phyloP scores from a whole-genome alignment of 2,797 vertebrate genomes.

The Anabas testudineus region DNA sequence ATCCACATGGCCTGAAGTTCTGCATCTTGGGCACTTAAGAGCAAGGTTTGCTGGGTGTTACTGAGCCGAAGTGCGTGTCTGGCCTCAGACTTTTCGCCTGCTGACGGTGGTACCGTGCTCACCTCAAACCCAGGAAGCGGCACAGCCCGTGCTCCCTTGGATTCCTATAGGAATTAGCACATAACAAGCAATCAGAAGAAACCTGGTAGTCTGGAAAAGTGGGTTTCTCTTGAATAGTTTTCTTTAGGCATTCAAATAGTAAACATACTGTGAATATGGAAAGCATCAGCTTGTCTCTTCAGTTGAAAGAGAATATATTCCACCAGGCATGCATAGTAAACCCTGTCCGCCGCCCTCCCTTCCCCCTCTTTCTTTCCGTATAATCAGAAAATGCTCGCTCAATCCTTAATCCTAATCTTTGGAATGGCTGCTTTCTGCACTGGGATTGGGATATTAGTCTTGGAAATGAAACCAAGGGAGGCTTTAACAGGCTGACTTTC shows the following conservation, averaged over 20 bases:
- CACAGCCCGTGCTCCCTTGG: slow-evolving; percentile 76
- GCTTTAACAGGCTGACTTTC: slow-evolving; percentile 61
- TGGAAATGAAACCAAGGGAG: slow-evolving; percentile 62
- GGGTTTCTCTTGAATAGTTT: neutral
- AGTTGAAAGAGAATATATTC: slow-evolving; percentile 20
- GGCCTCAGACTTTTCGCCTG: slow-evolving; percentile 82
- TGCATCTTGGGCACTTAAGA: slow-evolving; percentile 86
- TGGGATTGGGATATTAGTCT: slow-evolving; percentile 71
- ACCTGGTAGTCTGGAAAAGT: neutral
- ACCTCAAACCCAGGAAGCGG: slow-evolving; percentile 88
- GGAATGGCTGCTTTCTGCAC: slow-evolving; percentile 68
- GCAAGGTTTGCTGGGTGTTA: slow-evolving; percentile 86
- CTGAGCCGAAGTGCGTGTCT: slow-evolving; percentile 86
- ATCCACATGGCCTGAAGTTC: slow-evolving; percentile 89
- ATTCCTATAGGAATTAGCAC: slow-evolving; percentile 78
- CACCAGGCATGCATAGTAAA: slow-evolving; percentile 36
- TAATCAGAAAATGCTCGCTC: slow-evolving; percentile 69
- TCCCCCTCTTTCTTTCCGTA: slow-evolving; percentile 55
- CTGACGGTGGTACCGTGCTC: slow-evolving; percentile 53
- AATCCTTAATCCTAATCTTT: slow-evolving; percentile 78
- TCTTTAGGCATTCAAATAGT: neutral
- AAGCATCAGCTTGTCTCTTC: slow-evolving; percentile 24
- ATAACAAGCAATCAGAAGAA: neutral
- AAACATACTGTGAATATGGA: neutral
- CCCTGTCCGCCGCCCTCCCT: slow-evolving; percentile 9